These are phyloP conservation scores for Coranthus polyacanthus DNA, from an alignment of 2,797 vertebrate species.

Conservation along the genomic window DNA sequence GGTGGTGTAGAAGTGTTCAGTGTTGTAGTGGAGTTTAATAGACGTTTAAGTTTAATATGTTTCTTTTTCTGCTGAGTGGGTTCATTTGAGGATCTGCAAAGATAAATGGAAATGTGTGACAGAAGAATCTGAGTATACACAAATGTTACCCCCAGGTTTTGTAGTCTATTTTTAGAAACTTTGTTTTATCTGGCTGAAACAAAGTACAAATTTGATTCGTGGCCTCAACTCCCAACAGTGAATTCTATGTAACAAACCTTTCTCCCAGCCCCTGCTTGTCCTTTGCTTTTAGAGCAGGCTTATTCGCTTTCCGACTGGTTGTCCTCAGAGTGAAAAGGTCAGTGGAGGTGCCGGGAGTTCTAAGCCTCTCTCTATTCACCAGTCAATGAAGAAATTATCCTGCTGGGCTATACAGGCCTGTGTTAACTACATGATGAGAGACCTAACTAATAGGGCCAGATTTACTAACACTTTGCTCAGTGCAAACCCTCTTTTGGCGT, in stretches of 20 bases:
- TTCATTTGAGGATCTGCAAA: conserved; percentile 50
- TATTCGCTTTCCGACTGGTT: conserved; percentile 33
- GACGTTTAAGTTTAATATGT: no score
- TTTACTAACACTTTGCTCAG: no score
- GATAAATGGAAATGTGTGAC: conserved; percentile 53
- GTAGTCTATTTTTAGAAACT: background rate
- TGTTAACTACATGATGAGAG: conserved; percentile 7
- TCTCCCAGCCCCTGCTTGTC: conserved; percentile 9
- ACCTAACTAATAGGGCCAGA: background rate
- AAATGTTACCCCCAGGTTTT: conserved; percentile 10
- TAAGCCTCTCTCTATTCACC: conserved; percentile 9
- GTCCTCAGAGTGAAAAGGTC: conserved; percentile 10
- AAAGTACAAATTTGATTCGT: conserved; percentile 11
- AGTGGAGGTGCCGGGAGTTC: conserved; percentile 9
- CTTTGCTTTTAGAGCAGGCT: conserved; percentile 15
- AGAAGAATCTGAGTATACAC: conserved; percentile 5
- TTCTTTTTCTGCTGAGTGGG: conserved; percentile 30
- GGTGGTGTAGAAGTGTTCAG: conserved; percentile 13
- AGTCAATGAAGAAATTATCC: conserved; percentile 30
- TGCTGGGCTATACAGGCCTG: background rate
- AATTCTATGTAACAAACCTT: conserved; percentile 5
- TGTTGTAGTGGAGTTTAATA: conserved; percentile 35
- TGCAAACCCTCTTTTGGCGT: no score
- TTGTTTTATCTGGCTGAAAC: conserved; percentile 18
- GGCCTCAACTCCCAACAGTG: background rate